A percentile compares a stretch with the other conserved stretches of the same genome.
Conservation (phyloP, 2,113 vertebrate genomes). For the Ariopsis seemanni region DNA sequence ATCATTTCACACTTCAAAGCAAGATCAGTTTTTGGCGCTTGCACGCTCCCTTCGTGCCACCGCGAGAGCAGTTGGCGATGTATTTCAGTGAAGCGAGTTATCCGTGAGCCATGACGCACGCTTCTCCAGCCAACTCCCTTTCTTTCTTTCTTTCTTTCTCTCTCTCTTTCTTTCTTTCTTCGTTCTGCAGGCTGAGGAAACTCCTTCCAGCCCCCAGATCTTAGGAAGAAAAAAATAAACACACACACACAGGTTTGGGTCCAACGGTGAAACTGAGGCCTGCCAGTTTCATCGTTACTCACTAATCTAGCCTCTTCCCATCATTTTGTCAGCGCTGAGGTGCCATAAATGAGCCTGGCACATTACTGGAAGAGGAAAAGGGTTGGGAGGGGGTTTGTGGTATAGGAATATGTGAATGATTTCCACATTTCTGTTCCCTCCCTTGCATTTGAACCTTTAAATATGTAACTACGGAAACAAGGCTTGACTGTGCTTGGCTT, state of each 20-base stretch:
- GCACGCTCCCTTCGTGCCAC: constrained; percentile 2
- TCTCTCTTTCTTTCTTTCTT: not conserved
- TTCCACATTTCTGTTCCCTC: constrained; percentile 40
- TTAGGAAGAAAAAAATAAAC: not conserved
- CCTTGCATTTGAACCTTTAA: constrained; percentile 10
- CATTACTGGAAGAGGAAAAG: constrained; percentile 25
- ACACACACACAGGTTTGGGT: not conserved
- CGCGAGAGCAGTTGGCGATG: constrained; percentile 2
- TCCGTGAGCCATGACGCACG: constrained; percentile 28
- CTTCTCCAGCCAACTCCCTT: not conserved
- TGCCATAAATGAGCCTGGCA: constrained; percentile 30
- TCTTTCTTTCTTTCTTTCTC: not conserved
- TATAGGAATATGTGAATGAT: constrained; percentile 37
- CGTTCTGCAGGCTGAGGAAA: constrained; percentile 7
- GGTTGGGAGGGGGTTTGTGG: constrained; percentile 10
- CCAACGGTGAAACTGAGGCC: not conserved
- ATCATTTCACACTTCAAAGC: constrained; percentile 20
- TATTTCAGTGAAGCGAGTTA: constrained; percentile 28
- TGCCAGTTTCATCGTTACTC: constrained; percentile 9
- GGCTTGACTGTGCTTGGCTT: not conserved
- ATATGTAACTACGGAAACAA: constrained; percentile 28
- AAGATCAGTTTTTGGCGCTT: not conserved
- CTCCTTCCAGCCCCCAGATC: constrained; percentile 9
- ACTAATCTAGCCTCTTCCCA: not conserved
- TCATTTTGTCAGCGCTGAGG: constrained; percentile 1